Base-by-base conservation (phyloP, 2,888 invertebrate genomes). In the Chrysodeixis includens region DNA sequence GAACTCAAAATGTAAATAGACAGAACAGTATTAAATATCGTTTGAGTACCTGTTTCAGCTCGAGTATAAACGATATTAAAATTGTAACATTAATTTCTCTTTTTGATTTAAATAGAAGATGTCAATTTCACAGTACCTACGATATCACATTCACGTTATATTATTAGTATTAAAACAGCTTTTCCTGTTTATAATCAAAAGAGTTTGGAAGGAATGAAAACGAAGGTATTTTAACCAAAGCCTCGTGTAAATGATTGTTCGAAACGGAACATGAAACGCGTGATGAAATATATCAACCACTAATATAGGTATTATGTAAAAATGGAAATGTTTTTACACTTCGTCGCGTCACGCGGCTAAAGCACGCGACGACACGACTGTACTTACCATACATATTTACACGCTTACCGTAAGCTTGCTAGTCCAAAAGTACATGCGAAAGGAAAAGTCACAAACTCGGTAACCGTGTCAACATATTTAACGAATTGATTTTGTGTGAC, bases 281-380 rank as follows among this genome's bases (percentile, higher is more conserved):
- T 56, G 58, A 65, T 67, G 67, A 71, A 74, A 80, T 77, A 74
- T 70, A 70, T 63, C 30, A 63, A 30, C 30, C 51, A 30, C 60
- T 67, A 56, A 57, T 61, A 62, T 16, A 14, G 5, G 22, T 59
- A 32, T 55, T 61, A 57, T 56, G 46, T 64, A 63, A 65, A 55
- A 59, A 40, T 46, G 54, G 44, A 40, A 77, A 71, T 77, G 26
- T 74, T 74, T 69, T 69, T 66, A 77, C 74, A 79, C 62, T 46
- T 49, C 26, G 26, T 58, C 65, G 65, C 64, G 52, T 52, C 60
- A 52, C 49, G 55, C 61, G 26, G 64, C 14, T 4, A 9, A 53
- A 40, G 56, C 67, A 71, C 44, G 76, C 67, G 55, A 20, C 10
- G 52, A 20, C 57, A 18, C 56, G 52, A 66, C 14, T 20, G 16